Base-by-base conservation (phyloP, 2,888 invertebrate species). In the Drosophila melanosoma region DNA sequence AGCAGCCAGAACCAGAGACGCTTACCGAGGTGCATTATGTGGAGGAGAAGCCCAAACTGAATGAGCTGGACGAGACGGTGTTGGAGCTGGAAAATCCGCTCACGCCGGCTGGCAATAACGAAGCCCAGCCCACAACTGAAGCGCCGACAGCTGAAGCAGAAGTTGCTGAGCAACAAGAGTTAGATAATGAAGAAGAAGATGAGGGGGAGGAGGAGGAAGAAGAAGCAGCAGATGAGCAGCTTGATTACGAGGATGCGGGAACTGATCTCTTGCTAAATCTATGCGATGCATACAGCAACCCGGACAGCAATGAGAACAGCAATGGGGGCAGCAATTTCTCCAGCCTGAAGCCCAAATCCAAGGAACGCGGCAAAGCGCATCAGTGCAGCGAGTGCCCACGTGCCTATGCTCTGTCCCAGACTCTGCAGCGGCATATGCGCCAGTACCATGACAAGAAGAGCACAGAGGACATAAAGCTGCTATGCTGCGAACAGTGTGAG, bases 11-110 rank as follows among this genome's bases (percentile, higher is more conserved):
- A 56, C 64, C 72, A 8, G 79, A 79, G 36, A 73, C 83, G 52
- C 56, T 82, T 2, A 81, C 78, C 0, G 86, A 84, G 29, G 80
- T 84, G 35, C 81, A 84, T 35, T 89, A 84, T 61, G 76, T 83
- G 51, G 81, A 88, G 42, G 76, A 83, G 64, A 82, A 90, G 45
- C 81, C 80, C 0, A 84, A 90, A 56, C 23, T 86, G 6, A 73
- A 53, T 26, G 74, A 73, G 8, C 45, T 72, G 7, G 82, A 82
- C 5, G 83, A 84, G n/a, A 32, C 70, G 59, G 29, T 69, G 33
- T 61, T 75, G 2, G 87, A 88, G 62, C 45, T 77, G 59, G 76
- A 82, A 56, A 84, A 87, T 66, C 86, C 88, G 35, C 74, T 87
- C 26, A 81, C 81, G 62, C 79, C 75, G 48, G 82, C 45, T 5